These are phyloP conservation scores for Hypomecis punctinalis DNA, from an alignment of 2,888 invertebrate genomes.

Conservation along the genomic window DNA sequence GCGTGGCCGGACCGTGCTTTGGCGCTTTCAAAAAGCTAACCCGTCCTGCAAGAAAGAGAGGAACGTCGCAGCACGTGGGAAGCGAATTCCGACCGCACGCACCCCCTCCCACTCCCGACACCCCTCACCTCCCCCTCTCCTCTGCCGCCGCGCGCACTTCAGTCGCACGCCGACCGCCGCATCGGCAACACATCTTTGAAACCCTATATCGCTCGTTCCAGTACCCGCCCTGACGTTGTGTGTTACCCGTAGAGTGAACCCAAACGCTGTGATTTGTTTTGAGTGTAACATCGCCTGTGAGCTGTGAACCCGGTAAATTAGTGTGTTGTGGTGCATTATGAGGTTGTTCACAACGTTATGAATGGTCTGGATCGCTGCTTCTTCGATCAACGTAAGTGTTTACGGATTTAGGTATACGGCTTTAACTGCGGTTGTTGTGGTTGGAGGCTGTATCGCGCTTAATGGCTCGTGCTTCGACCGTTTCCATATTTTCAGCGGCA, in stretches of 20 bases:
- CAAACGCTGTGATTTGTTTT: conserved; percentile 80
- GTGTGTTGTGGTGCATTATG: conserved; percentile 81
- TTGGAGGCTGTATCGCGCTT: conserved; percentile 66
- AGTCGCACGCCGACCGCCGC: conserved; percentile 83
- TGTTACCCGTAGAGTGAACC: conserved; percentile 77
- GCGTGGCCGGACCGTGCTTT: conserved; percentile 70
- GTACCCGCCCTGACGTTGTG: conserved; percentile 74
- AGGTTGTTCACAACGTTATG: conserved; percentile 80
- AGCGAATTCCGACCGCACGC: conserved; percentile 84
- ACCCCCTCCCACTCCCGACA: conserved; percentile 73
- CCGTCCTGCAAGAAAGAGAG: conserved; percentile 82
- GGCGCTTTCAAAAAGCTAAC: conserved; percentile 82
- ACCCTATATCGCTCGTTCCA: conserved; percentile 52
- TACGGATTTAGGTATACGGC: conserved; percentile 64
- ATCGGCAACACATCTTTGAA: conserved; percentile 63
- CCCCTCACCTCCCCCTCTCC: conserved; percentile 57
- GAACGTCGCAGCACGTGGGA: conserved; percentile 79
- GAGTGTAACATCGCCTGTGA: conserved; percentile 71
- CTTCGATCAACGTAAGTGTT: conserved; percentile 84
- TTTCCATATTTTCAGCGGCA: conserved; percentile 67
- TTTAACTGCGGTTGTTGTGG: conserved; percentile 68
- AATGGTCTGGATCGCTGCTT: conserved; percentile 85
- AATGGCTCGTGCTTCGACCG: conserved; percentile 60
- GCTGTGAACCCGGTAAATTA: conserved; percentile 64
- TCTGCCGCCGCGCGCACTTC: conserved; percentile 69